Evolutionary conservation across 2,797 vertebrate genomes (phyloP), one percentile per base, ranked within the genome.

Genomic region (Sphenopsis melanotis): DNA sequence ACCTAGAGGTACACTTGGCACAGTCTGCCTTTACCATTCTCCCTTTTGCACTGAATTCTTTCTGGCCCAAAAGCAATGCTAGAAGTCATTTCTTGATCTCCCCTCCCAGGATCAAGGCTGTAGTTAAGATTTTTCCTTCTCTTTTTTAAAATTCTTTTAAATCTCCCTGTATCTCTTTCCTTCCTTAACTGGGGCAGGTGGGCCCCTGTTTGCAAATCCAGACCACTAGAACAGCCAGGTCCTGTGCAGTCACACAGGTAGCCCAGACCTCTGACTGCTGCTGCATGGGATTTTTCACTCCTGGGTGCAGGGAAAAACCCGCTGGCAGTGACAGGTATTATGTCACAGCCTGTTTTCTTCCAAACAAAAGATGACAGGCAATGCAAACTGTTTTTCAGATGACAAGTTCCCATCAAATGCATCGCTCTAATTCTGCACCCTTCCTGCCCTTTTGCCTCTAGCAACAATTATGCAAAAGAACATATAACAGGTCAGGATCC

Each of bases 401-500:
- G 93, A 96, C 83, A 93, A 95, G 93, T 92, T 91, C 95, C 89
- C 79, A 36, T 95, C 90, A 95, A 97, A 96, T 92, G 82, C 30
- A 3, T 92, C 94, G 86, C 96, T 97, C 94, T 97, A 96, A 96
- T 97, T 96, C 96, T 94, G 94, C 93, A 95, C 46, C 93, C 70
- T 93, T 94, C 66, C 85, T 97, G 90, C 93, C 94, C 97, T 96
- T 96, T 95, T 89, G 96, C 87, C 87, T 94, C 85, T 87, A 93
- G 96, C 97, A 96, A 97, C 95, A 97, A 98, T 97, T 98, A 98
- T 97, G 94, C 91, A 97, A 97, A 98, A 96, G 93, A 96, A 98
- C 83, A 81, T 95, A 86, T 94, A 94, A 97, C 97, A 97, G 97
- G 97, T 97, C 96, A 97, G 92, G 96, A 97, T 98, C 95, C 65